phyloP scores from a whole-genome alignment of 2,888 invertebrate species.

The Diarsia brunnea region DNA sequence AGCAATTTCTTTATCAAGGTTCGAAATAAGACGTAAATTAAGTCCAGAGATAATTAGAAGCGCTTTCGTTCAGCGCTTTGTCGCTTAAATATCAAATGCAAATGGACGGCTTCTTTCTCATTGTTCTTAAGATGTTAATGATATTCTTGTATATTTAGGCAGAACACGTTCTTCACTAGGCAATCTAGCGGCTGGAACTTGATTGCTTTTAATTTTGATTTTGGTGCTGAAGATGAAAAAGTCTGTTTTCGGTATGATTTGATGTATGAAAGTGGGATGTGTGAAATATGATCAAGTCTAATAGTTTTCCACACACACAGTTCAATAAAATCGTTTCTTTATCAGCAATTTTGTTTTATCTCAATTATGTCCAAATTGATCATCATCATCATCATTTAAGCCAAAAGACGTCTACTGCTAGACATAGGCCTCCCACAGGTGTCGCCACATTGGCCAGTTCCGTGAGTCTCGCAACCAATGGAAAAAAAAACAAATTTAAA shows the following conservation, averaged over 20 bases:
- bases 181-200: slow-evolving; percentile 8
- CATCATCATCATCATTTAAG: no score
- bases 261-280: not conserved
- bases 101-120: slow-evolving; percentile 19
- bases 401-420: no score
- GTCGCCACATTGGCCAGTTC: no score
- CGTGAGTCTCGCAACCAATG: no score
- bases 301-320: no score
- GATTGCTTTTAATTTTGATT: slow-evolving; percentile 16
- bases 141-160: slow-evolving; percentile 25
- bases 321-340: no score
- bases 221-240: not conserved
- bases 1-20: slow-evolving; percentile 13
- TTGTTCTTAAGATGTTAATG: slow-evolving; percentile 21
- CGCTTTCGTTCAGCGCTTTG: slow-evolving; percentile 30
- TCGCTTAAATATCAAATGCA: slow-evolving; percentile 22
- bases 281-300: not conserved
- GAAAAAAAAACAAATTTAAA: no score
- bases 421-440: no score
- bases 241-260: not conserved
- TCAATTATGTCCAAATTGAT: no score
- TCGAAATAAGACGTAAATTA: slow-evolving; percentile 29
- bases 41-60: slow-evolving; percentile 38
- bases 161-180: not conserved
- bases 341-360: no score